phyloP scores from a whole-genome alignment of 2,888 invertebrate species.

The Plebejus anna region DNA sequence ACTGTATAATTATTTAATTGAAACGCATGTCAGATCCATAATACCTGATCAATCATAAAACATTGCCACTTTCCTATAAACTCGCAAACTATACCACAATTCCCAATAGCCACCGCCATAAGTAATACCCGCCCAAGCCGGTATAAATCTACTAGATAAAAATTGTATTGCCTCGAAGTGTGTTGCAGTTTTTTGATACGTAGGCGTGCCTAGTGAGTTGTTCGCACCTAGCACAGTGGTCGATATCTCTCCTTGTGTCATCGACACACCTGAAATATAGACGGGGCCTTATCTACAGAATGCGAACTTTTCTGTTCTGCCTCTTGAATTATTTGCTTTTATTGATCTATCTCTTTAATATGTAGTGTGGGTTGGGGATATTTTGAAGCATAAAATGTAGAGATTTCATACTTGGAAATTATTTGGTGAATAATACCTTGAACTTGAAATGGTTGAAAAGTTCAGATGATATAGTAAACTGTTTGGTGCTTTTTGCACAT shows the following conservation, averaged over 20 bases:
- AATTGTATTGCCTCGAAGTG: constrained; percentile 67
- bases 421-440: not conserved
- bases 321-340: constrained; percentile 39
- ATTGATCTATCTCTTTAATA: constrained; percentile 35
- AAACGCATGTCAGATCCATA: not conserved
- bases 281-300: constrained; percentile 44
- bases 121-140: constrained; percentile 36
- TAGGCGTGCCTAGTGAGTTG: constrained; percentile 76
- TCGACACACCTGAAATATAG: constrained; percentile 55
- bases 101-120: not conserved
- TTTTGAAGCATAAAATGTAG: not conserved
- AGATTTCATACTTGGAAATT: not conserved
- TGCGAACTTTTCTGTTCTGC: constrained; percentile 45
- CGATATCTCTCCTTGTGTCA: constrained; percentile 72
- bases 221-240: constrained; percentile 75
- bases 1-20: too few species aligned
- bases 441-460: not conserved
- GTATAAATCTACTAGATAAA: constrained; percentile 78
- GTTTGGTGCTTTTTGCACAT: not conserved
- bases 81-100: not conserved
- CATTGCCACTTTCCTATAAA: not conserved
- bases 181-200: constrained; percentile 63
- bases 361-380: not conserved
- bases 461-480: not conserved
- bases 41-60: not conserved